Conservation (phyloP, 1,140 invertebrate species). For the Monomorium pharaonis region DNA sequence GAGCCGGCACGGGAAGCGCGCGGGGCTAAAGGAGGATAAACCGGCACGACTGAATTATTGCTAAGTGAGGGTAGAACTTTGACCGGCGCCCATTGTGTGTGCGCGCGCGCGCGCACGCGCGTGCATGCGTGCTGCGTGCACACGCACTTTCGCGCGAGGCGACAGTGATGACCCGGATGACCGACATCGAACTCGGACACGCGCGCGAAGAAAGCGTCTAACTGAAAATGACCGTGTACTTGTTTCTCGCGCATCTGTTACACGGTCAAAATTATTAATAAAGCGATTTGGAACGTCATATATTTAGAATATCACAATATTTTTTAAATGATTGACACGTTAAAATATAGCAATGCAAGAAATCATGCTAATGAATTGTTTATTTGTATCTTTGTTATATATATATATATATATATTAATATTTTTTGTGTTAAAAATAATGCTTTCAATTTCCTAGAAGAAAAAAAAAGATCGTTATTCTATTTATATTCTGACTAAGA, state of each 20-base stretch:
- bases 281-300: neutral
- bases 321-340: neutral
- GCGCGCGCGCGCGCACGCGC: neutral
- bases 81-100: slow-evolving; percentile 64
- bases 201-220: slow-evolving; percentile 41
- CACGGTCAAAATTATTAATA: neutral
- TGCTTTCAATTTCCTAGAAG: neutral
- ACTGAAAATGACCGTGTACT: slow-evolving; percentile 30
- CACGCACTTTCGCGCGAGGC: slow-evolving; percentile 34
- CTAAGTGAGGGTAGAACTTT: slow-evolving; percentile 82
- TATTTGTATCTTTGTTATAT: neutral
- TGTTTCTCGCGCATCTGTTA: neutral
- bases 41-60: slow-evolving; percentile 80
- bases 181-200: slow-evolving; percentile 46
- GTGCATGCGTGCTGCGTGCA: slow-evolving; percentile 21
- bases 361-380: neutral
- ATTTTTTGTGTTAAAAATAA: neutral
- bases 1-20: slow-evolving; percentile 68
- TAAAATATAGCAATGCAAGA: neutral
- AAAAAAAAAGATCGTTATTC: neutral
- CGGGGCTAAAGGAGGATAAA: slow-evolving; percentile 76
- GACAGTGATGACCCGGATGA: slow-evolving; percentile 57
- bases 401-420: neutral
- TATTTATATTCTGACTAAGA: neutral
- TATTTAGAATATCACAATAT: too few relatives aligned